Conservation (phyloP, 1,140 invertebrate genomes). For the Penaeus chinensis region DNA sequence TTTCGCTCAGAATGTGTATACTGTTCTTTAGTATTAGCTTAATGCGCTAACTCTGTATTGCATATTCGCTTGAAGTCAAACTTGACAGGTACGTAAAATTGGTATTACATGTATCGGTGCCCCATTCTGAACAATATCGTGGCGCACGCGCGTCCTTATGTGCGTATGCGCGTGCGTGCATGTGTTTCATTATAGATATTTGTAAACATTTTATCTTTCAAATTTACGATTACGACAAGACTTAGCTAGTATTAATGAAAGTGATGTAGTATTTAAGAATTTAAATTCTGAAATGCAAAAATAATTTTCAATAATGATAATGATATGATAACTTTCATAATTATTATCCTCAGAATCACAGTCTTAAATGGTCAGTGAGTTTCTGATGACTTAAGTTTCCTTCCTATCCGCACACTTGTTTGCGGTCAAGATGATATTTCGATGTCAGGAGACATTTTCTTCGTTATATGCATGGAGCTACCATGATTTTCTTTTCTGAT, state of each 20-base stretch:
- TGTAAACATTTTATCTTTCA: not conserved
- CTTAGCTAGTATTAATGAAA: not conserved
- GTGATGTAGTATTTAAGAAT: not conserved
- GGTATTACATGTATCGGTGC: not conserved
- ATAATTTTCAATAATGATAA: no score
- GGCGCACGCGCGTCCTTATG: not conserved
- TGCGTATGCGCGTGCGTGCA: constrained; percentile 23
- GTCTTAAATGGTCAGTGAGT: constrained; percentile 26
- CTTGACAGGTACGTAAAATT: not conserved
- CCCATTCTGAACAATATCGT: not conserved
- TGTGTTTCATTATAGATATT: not conserved
- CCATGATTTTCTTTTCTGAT: no score
- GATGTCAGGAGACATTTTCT: no score
- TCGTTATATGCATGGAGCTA: no score
- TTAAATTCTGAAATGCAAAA: not conserved
- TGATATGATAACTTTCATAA: not conserved
- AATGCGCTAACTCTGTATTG: no score
- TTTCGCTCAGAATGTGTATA: no score
- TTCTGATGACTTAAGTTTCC: constrained; percentile 23
- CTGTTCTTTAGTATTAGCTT: no score
- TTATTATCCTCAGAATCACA: constrained; percentile 33
- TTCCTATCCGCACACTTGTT: no score
- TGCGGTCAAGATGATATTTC: no score
- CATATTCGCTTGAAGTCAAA: no score
- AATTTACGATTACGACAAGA: no score